These are phyloP conservation scores for Bellardia bayeri DNA, from an alignment of 2,888 invertebrate genomes.

Conservation along the genomic window DNA sequence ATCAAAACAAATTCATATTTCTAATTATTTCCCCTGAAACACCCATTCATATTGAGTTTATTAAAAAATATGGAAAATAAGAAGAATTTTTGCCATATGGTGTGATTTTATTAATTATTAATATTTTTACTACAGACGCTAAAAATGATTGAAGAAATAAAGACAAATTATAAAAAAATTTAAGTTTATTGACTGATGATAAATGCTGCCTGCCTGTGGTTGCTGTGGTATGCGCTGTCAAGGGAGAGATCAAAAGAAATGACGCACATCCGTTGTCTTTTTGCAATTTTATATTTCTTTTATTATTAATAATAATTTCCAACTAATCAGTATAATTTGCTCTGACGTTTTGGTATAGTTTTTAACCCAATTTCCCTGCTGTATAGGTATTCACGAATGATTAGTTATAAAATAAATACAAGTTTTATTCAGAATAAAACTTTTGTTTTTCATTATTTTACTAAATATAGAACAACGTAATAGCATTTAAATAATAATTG, in stretches of 20 bases:
- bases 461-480: too few species aligned
- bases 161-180: not conserved
- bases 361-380: not conserved
- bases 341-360: not conserved
- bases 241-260: slow-evolving; percentile 15
- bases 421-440: too few species aligned
- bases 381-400: too few species aligned
- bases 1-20: too few species aligned
- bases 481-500: too few species aligned
- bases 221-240: not conserved
- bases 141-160: slow-evolving; percentile 42
- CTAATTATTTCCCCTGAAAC: too few species aligned
- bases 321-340: not conserved
- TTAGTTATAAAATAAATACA: too few species aligned
- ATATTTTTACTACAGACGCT: slow-evolving; percentile 26
- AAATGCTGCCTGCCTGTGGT: not conserved
- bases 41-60: too few species aligned
- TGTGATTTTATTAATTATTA: slow-evolving; percentile 46
- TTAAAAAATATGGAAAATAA: not conserved
- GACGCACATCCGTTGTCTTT: slow-evolving; percentile 58
- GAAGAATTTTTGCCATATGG: slow-evolving; percentile 15
- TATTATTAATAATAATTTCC: not conserved
- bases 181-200: slow-evolving; percentile 48
- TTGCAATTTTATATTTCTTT: not conserved
- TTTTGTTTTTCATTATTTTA: too few species aligned